Conservation (phyloP, 2,888 invertebrate species). For the Taphrorychus bicolor region DNA sequence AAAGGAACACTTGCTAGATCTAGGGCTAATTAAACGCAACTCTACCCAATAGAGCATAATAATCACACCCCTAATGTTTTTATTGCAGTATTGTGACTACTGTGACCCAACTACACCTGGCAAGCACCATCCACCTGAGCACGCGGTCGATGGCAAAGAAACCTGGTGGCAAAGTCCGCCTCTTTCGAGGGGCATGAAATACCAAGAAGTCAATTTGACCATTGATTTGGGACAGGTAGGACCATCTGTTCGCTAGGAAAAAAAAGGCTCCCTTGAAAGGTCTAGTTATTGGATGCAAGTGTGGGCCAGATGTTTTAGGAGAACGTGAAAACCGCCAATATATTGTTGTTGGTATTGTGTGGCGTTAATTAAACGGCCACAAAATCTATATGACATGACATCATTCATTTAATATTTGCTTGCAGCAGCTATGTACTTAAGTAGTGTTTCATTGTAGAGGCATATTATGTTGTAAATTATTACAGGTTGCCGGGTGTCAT, state of each 20-base stretch:
- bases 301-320: conserved; percentile 5
- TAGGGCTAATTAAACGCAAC: no score
- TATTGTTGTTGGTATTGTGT: no score
- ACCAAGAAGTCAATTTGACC: conserved; percentile 96
- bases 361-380: neutral
- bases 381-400: neutral
- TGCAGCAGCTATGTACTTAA: no score
- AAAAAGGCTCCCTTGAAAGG: neutral
- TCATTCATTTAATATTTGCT: neutral
- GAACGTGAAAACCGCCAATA: neutral
- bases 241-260: neutral
- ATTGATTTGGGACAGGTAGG: conserved; percentile 92
- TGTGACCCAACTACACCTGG: conserved; percentile 81
- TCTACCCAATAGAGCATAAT: no score
- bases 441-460: no score
- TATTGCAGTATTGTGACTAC: conserved; percentile 85
- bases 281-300: neutral
- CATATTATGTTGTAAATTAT: no score
- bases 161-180: conserved; percentile 99
- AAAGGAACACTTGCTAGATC: no score
- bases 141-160: conserved; percentile 95
- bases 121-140: conserved; percentile 86
- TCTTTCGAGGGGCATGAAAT: conserved; percentile 93
- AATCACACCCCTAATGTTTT: conserved; percentile 16
- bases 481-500: no score